phyloP scores from a whole-genome alignment of 2,113 vertebrate genomes.

The Mustela lutreola region DNA sequence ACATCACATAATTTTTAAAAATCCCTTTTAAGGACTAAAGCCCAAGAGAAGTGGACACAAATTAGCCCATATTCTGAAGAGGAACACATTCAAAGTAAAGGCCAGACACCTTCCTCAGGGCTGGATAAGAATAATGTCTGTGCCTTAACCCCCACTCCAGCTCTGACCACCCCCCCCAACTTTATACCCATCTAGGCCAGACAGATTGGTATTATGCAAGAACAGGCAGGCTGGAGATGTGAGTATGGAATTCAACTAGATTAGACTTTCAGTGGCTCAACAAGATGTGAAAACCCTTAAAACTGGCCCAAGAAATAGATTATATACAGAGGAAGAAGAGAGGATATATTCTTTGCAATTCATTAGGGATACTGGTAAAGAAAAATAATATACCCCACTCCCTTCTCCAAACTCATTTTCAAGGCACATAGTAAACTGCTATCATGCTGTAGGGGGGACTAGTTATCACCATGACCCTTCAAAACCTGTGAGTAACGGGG shows the following conservation, averaged over 20 bases:
- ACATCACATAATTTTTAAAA: not conserved
- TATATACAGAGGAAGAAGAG: not conserved
- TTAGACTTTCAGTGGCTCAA: not conserved
- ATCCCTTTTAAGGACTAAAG: not conserved
- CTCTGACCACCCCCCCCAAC: not conserved
- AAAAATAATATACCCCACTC: not conserved
- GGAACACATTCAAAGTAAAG: not conserved
- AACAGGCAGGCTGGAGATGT: not conserved
- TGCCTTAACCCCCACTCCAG: accelerated
- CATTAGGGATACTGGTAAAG: not conserved
- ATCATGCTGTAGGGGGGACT: accelerated
- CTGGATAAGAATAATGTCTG: not conserved
- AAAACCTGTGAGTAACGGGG: not conserved
- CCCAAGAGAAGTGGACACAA: not conserved
- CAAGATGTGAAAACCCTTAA: not conserved
- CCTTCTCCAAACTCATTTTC: not conserved
- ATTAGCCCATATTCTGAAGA: not conserved
- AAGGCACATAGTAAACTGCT: not conserved
- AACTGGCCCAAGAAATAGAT: not conserved
- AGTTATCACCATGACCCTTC: not conserved
- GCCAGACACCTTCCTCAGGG: accelerated
- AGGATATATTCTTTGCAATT: not conserved
- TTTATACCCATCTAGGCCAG: not conserved
- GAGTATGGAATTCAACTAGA: not conserved
- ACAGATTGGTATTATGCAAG: accelerated